Conservation (phyloP, 2,797 vertebrate species). For the Allobates femoralis region DNA sequence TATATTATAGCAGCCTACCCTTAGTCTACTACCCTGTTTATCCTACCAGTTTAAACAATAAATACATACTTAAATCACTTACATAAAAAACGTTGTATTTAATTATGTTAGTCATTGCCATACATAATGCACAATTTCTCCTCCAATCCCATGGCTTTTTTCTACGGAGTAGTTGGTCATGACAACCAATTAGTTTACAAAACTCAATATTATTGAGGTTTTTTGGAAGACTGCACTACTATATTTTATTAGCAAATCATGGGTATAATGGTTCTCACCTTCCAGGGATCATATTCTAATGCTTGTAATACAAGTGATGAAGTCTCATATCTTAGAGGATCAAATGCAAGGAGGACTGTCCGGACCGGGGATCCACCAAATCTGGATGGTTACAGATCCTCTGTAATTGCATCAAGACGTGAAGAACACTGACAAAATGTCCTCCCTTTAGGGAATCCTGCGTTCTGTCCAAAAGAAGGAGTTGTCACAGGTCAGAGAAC, state of each 20-base stretch:
- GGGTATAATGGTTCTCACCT: constrained; percentile 72
- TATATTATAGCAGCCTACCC: too few relatives aligned
- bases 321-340: constrained; percentile 80
- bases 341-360: constrained; percentile 77
- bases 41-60: too few relatives aligned
- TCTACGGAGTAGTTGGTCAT: not conserved
- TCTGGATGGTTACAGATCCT: constrained; percentile 93
- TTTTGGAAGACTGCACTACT: not conserved
- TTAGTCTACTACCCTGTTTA: too few relatives aligned
- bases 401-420: constrained; percentile 91
- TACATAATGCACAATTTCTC: too few relatives aligned
- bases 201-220: not conserved
- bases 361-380: constrained; percentile 83
- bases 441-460: constrained; percentile 92
- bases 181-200: not conserved
- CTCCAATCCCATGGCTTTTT: too few relatives aligned
- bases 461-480: constrained; percentile 74
- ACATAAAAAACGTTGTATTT: too few relatives aligned
- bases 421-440: constrained; percentile 92
- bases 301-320: constrained; percentile 84
- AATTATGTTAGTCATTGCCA: too few relatives aligned
- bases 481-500: not conserved
- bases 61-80: too few relatives aligned
- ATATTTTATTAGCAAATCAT: not conserved
- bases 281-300: constrained; percentile 78